Conservation (phyloP, 1,140 invertebrate genomes). For the Hydropsyche tenuis region DNA sequence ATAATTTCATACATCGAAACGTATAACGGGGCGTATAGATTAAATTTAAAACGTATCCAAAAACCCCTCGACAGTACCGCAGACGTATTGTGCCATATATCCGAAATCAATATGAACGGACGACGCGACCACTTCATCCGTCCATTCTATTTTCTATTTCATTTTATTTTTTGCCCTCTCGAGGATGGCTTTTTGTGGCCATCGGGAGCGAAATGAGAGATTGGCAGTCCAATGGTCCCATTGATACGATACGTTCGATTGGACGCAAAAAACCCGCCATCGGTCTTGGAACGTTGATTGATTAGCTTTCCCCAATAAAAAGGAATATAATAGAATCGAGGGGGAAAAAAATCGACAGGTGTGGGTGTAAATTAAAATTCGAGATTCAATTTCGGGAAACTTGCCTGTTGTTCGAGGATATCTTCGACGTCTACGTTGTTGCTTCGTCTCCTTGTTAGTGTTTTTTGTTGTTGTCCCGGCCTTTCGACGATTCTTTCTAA, state of each 20-base stretch:
- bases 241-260: background rate
- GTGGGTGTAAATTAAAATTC: no score
- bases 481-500: constrained; percentile 81
- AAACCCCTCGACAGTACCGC: no score
- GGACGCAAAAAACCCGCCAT: background rate
- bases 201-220: background rate
- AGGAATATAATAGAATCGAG: no score
- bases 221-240: background rate
- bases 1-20: background rate
- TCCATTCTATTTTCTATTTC: background rate
- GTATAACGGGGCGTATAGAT: background rate
- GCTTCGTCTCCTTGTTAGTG: constrained; percentile 73
- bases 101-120: constrained; percentile 1
- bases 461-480: constrained; percentile 70
- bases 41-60: background rate
- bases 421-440: constrained; percentile 69
- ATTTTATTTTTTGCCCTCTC: background rate
- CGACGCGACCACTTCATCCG: background rate
- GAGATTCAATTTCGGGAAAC: constrained; percentile 38
- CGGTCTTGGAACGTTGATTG: constrained; percentile 3
- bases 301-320: background rate
- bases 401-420: constrained; percentile 67
- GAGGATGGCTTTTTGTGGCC: background rate
- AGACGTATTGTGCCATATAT: background rate
- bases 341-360: no score